Base-by-base conservation (phyloP, 2,797 vertebrate genomes). In the Sparidentex hasta region DNA sequence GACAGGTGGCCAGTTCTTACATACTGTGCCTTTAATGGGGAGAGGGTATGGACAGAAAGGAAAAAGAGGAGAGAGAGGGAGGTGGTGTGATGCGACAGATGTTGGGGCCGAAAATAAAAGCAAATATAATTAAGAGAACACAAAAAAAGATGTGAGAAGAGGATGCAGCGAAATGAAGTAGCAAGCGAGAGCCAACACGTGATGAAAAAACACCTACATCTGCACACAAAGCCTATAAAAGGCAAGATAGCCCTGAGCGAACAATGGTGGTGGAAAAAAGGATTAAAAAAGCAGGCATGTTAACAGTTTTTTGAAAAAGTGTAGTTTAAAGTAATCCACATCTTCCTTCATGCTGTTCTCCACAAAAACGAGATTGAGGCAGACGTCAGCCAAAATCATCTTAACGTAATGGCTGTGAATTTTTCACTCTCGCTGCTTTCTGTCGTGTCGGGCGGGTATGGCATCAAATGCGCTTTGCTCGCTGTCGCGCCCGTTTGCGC, bases 371-470 rank as follows among this genome's bases (percentile, higher is more conserved):
- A 50, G 38, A 76, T 59, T 6, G 46, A 86, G 79, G 78, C 48
- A 69, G 38, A 80, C 50, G 80, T 80, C 80, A 86, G 52, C 67
- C 76, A 74, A 74, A 87, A 86, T 79, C 76, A 82, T 57, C 72
- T 82, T 68, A 69, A 56, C 55, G 38, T 65, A 63, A 86, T 71
- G 75, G 74, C 75, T 70, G 56, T 80, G 76, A 82, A 52, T 87
- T 59, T 50, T 33, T 33, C 17, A 33, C 47, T 74, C 64, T 38
- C 58, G 66, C 54, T 81, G 59, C 71, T 84, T 59, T 78, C 67
- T 80, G 58, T 82, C 71, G 81, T 85, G 79, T 89, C 76, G 69
- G 68, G 59, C n/a, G 66, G 33, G 33, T n/a, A 64, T 72, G 87
- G 64, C 86, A 66, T 88, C 76, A 79, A 82, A 84, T n/a, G 25